Conservation (phyloP, 2,888 invertebrate genomes). For the Eristalis arbustorum region DNA sequence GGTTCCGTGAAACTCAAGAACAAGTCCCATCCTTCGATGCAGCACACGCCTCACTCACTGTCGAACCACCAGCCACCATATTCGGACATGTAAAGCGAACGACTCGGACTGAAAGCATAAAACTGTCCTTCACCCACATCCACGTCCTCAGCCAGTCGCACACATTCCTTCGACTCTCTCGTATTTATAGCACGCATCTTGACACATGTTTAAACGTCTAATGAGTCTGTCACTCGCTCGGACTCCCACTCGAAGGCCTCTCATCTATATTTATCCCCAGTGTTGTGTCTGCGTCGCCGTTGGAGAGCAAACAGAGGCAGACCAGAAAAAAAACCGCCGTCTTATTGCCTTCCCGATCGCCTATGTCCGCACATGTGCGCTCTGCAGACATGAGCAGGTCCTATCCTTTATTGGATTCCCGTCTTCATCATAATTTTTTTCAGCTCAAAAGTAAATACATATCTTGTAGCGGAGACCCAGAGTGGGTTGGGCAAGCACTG, state of each 20-base stretch:
- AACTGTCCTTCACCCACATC: not conserved
- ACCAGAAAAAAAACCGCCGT: too few relatives aligned
- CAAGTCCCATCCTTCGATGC: too few relatives aligned
- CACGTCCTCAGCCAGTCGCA: not conserved
- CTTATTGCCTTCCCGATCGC: not conserved
- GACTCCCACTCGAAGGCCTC: not conserved
- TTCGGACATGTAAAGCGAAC: too few relatives aligned
- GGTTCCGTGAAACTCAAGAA: too few relatives aligned
- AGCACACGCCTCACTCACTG: too few relatives aligned
- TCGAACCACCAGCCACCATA: too few relatives aligned
- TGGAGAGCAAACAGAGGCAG: not conserved
- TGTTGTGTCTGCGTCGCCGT: not conserved
- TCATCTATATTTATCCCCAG: not conserved
- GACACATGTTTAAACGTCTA: not conserved
- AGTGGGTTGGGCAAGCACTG: not conserved
- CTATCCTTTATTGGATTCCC: conserved; percentile 54
- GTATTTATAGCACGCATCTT: not conserved
- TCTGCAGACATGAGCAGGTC: not conserved
- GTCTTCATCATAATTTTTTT: conserved; percentile 35
- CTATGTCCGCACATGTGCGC: not conserved
- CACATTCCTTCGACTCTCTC: not conserved
- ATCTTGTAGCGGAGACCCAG: not conserved
- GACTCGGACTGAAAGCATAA: too few relatives aligned
- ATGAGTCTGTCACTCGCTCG: not conserved
- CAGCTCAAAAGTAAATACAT: conserved; percentile 4